Conservation (phyloP, 2,888 invertebrate genomes). For the Acanthosepion lycidas region DNA sequence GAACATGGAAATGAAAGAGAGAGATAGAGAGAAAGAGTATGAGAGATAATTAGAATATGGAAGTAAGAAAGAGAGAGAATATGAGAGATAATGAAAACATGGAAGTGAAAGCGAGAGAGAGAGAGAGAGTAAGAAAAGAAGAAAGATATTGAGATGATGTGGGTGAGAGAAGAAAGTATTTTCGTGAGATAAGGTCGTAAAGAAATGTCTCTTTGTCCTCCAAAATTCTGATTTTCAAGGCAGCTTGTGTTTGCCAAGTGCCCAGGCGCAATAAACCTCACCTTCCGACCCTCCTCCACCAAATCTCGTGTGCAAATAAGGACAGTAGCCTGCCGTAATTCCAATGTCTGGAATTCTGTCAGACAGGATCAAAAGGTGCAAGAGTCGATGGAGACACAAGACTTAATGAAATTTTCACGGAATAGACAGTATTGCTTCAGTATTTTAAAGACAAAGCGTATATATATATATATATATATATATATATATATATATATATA, state of each 20-base stretch:
- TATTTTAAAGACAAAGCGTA: neutral
- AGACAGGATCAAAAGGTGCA: slow-evolving; percentile 12
- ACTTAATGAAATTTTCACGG: slow-evolving; percentile 33
- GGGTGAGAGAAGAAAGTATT: neutral
- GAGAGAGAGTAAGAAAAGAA: neutral
- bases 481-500: neutral
- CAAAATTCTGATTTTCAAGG: neutral
- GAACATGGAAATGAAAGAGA: neutral
- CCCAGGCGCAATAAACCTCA: neutral
- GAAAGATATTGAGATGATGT: neutral
- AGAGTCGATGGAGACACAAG: neutral
- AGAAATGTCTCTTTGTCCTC: slow-evolving; percentile 16
- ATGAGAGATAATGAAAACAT: no score
- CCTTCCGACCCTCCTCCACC: no score
- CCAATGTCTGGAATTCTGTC: slow-evolving; percentile 17
- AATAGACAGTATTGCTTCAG: neutral
- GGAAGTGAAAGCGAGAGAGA: neutral
- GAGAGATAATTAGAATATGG: neutral
- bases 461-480: neutral
- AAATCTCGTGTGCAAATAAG: slow-evolving; percentile 18
- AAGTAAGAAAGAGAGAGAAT: neutral
- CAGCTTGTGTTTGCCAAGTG: neutral
- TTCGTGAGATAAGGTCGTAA: neutral
- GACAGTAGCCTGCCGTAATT: slow-evolving; percentile 33
- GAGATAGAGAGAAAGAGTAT: neutral